Conservation (phyloP, 2,113 vertebrate species). For the Nannobrachium achirus region DNA sequence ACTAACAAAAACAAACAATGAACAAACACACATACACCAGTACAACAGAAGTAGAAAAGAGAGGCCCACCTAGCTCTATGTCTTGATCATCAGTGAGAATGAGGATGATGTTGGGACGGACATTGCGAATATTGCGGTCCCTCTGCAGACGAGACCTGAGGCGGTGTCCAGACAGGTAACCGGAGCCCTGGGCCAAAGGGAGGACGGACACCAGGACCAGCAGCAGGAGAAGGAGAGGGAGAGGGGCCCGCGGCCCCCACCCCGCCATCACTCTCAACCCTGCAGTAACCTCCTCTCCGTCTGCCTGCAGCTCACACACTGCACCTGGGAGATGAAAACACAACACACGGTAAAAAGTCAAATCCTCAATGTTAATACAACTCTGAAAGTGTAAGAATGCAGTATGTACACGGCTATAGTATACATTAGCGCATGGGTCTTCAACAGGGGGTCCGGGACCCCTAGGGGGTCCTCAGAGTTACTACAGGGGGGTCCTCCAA, state of each 20-base stretch:
- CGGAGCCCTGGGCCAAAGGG: conserved; percentile 74
- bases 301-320: conserved; percentile 27
- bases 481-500: too few species aligned
- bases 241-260: conserved; percentile 72
- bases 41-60: conserved; percentile 1
- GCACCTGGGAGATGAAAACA: conserved; percentile 49
- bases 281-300: conserved; percentile 45
- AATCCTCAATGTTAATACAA: too few species aligned
- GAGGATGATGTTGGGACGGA: conserved; percentile 96
- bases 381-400: too few species aligned
- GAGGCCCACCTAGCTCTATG: conserved; percentile 90
- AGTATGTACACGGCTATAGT: too few species aligned
- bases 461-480: too few species aligned
- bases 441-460: too few species aligned
- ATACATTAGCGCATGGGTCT: too few species aligned
- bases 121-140: conserved; percentile 86
- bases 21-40: not conserved
- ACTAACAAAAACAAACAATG: not conserved
- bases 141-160: conserved; percentile 88
- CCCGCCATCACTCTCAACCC: conserved; percentile 64
- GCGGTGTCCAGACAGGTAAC: conserved; percentile 87
- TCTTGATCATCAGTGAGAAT: conserved; percentile 98
- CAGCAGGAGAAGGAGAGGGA: conserved; percentile 70
- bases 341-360: too few species aligned
- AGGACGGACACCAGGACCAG: conserved; percentile 61